Base-by-base conservation (phyloP, 2,797 vertebrate genomes). In the Loriculus beryllinus region DNA sequence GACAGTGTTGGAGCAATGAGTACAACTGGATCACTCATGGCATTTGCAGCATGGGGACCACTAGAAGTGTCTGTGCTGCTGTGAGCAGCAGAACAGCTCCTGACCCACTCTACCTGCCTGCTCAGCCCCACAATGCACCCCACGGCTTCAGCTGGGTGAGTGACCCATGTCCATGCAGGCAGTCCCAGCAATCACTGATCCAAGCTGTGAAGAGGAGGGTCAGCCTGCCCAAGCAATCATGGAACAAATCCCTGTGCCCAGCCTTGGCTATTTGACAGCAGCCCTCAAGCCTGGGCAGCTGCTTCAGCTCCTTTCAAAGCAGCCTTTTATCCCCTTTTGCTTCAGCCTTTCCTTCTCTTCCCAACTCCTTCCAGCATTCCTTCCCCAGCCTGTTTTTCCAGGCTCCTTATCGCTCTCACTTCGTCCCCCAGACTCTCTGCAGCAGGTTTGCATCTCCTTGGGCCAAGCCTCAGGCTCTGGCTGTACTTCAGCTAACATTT, bases 161-260 rank as follows among this genome's bases (percentile, higher is more conserved):
- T 10, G 45, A 2, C 37, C 37, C 6, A 1, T n/a, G 71, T 6
- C 19, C 2, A 5, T 5, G 6, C 29, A 1, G 57, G 74, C 49
- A 35, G 48, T 26, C 29, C 20, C 25, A 1, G 65, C 40, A 4
- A 11, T 2, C 7, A 0, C 48, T 6, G 42, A 35, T 6, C 11
- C 37, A 43, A 16, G 35, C 31, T 6, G 1, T 5, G 18, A 9
- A 7, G 48, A 52, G 39, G 14, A 16, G 40, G 59, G 14, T 29
- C 49, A 25, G 59, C 35, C 33, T 8, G 49, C 29, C 25, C 5
- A 2, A 3, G 49, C 23, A 6, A 5, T 0, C 15, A 2, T 2
- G 10, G 59, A 42, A 19, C 49, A 56, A 48, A 19, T 8, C 39
- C 35, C 26, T 5, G 4, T n/a, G 57, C 5, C 65, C 9, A 18